Evolutionary conservation across 1,140 invertebrate species (phyloP).

Genomic region (Ips nitidus): DNA sequence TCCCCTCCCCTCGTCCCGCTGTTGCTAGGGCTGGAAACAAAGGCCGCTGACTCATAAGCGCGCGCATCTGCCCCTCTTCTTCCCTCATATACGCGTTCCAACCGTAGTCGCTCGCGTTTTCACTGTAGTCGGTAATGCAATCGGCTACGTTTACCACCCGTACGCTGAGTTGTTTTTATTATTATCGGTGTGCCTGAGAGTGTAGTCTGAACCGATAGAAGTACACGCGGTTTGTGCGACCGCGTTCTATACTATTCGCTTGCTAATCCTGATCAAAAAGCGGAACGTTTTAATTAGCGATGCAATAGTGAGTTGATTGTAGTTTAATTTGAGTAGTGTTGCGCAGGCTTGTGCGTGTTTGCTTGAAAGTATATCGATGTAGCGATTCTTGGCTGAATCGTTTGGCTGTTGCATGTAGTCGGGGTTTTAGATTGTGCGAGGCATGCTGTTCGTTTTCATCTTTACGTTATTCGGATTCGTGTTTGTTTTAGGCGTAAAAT

Average conservation of each 20-base stretch:
- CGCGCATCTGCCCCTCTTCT: constrained; percentile 17
- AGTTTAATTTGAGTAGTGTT: not conserved
- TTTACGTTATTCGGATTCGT: not conserved
- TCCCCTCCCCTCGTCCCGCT: constrained; percentile 7
- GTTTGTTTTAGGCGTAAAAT: not conserved
- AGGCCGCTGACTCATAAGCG: constrained; percentile 42
- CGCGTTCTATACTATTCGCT: not conserved
- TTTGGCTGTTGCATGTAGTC: not conserved
- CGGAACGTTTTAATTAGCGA: not conserved
- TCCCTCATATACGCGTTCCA: constrained; percentile 14
- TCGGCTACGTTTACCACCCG: not conserved
- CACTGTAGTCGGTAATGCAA: not conserved
- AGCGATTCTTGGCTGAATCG: not conserved
- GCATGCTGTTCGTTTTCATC: too few relatives aligned
- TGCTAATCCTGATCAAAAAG: not conserved
- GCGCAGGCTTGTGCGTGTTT: not conserved
- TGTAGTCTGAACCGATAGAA: not conserved
- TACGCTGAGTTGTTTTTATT: not conserved
- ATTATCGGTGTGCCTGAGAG: not conserved
- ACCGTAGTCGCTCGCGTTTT: not conserved
- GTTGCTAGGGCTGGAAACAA: constrained; percentile 39
- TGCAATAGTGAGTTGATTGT: not conserved
- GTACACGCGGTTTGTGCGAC: not conserved
- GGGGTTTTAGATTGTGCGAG: not conserved
- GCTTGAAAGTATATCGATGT: not conserved